Evolutionary conservation across 64 coral and sea anemone genomes (phyloP).

Genomic region (Hydrozoanthus tunicans): DNA sequence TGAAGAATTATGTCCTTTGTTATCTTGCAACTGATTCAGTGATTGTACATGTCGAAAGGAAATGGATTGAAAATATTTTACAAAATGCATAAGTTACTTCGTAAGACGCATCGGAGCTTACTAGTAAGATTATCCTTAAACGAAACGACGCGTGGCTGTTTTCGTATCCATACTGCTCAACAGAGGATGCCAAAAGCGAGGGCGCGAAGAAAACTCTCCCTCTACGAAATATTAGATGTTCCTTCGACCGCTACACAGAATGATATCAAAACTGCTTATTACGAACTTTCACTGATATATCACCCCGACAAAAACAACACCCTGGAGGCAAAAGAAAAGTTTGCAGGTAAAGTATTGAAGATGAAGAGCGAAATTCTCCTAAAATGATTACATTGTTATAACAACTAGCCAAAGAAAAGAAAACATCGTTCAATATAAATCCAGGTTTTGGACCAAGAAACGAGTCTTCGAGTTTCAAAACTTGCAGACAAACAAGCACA

Average conservation of each 20-base stretch:
- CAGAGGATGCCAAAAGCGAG: neutral
- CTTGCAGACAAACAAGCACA: too few species aligned
- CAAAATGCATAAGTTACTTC: neutral
- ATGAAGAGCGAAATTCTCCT: too few species aligned
- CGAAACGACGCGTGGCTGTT: neutral
- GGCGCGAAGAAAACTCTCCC: conserved; percentile 4
- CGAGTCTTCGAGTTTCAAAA: too few species aligned
- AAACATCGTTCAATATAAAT: too few species aligned
- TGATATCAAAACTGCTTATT: conserved; percentile 80
- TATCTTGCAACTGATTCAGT: neutral
- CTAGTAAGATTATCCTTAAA: neutral
- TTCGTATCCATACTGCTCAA: neutral
- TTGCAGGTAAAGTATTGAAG: conserved; percentile 53
- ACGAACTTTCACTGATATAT: conserved; percentile 77
- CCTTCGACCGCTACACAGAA: conserved; percentile 69
- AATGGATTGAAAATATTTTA: neutral
- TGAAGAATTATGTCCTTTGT: neutral
- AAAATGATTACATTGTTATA: too few species aligned
- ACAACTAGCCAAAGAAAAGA: too few species aligned
- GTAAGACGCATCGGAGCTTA: neutral
- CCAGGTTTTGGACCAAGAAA: too few species aligned
- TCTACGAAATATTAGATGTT: conserved; percentile 80
- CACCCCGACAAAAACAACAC: conserved; percentile 77
- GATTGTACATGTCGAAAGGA: neutral
- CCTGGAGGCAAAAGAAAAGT: conserved; percentile 49